Evolutionary conservation across 2,888 invertebrate species (phyloP), one percentile per base, ranked within the genome.

Genomic region (Meganola albula): DNA sequence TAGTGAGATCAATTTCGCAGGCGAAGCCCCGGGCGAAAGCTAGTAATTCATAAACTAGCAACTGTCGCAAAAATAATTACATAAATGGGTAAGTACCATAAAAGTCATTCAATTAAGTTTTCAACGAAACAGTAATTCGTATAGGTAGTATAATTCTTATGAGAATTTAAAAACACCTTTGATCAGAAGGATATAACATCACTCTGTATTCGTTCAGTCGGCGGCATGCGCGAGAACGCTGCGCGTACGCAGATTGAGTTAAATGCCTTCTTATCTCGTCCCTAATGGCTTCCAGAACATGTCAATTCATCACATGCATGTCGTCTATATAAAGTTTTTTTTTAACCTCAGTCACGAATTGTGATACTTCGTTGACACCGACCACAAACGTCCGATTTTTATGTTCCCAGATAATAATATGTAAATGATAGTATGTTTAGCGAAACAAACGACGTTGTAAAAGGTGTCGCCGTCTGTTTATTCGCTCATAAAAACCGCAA

Each of bases 301-400:
- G 82, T 82, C 84, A 82, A 84, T 84, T 82, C 83, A 82, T 84
- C 84, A 83, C 80, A 65, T 62, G 65, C 60, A 53, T 57, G 63
- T 71, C 69, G 65, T 63, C 63, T 62, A 63, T 68, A 63, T 61
- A 56, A 58, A 47, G 56, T 53, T 63, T 70, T 68, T 53, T 46
- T 44, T 45, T 37, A 44, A 32, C 35, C 14, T 20, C 39, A 31
- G 42, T 53, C 62, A 56, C 66, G 65, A 63, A n/a, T 30, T 34
- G 44, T 58, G 61, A 59, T 61, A 60, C 44, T 44, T 61, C 52
- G 44, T 39, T 53, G 66, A 58, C 63, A 65, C 51, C 43, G 34
- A 42, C 49, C 45, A 47, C 45, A 37, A 47, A 46, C 33, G 43
- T 41, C 55, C 54, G 53, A 62, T 56, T 63, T 61, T 55, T 57